Base-by-base conservation (phyloP, 2,888 invertebrate species). In the Torymus texanus region DNA sequence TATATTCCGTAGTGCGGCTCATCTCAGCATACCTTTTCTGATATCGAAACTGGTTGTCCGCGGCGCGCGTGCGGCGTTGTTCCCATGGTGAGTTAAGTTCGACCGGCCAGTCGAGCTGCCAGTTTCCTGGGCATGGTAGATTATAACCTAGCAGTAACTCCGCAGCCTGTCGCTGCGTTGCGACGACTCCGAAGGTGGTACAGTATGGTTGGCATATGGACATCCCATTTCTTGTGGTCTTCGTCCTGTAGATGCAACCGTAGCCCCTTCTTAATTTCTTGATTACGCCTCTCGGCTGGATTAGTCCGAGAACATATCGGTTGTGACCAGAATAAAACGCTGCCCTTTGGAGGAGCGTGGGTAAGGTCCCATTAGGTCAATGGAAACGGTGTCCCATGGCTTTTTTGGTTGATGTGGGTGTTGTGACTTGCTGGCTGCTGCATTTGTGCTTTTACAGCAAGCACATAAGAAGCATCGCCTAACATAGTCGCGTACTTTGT, bases 41-140 rank as follows among this genome's bases (percentile, higher is more conserved):
- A 16, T 16, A 58, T 16, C 16, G 8, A 16, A 8, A n/a, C n/a
- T 58, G 24, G 24, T 24, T 14, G 13, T 1, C n/a, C 2, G 58
- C 10, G 2, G 2, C 58, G 8, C 2, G 2, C 1, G 16, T 14
- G 10, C 2, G 2, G 14, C 58, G 58, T 5, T 14, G 58, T 2
- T 58, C n/a, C 58, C 58, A 58, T 2, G 8, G 14, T 16, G 4
- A 2, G 2, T 58, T n/a, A 1, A 16, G 10, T 12, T 58, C 16
- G 2, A 2, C 24, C 0, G 61, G 18, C 11, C 10, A 24, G 10
- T 63, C 18, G 16, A 65, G 2, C 4, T 58, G 18, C 78, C 75
- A 80, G 21, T 82, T 76, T 2, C 82, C 82, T 1, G 82, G 75
- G 12, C 75, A 67, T 10, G 13, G 62, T 0, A 78, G 18, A 3